Conservation (phyloP, 2,888 invertebrate species). For the Epirrhoe tristata region DNA sequence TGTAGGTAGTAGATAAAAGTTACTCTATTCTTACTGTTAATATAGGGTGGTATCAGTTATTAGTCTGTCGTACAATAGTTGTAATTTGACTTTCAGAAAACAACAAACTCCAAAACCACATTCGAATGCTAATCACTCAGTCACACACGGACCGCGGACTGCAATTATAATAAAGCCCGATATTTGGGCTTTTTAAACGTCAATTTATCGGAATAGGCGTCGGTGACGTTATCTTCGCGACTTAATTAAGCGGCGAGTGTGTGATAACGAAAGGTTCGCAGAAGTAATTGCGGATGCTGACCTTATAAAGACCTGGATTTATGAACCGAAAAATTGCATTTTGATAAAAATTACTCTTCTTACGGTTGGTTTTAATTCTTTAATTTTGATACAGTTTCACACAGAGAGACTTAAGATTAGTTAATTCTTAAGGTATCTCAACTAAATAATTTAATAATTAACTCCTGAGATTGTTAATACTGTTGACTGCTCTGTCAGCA, state of each 20-base stretch:
- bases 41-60: too few relatives aligned
- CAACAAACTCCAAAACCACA: neutral
- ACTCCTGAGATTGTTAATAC: too few relatives aligned
- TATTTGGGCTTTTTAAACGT: constrained; percentile 18
- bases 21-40: too few relatives aligned
- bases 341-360: neutral
- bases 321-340: constrained; percentile 15
- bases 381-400: neutral
- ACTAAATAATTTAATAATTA: too few relatives aligned
- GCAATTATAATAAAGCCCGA: constrained; percentile 17
- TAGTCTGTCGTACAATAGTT: too few relatives aligned
- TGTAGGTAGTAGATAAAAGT: too few relatives aligned
- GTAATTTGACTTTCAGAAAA: too few relatives aligned
- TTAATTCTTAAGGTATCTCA: too few relatives aligned
- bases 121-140: constrained; percentile 13
- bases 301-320: constrained; percentile 16
- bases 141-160: constrained; percentile 12
- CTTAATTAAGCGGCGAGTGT: constrained; percentile 21
- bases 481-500: too few relatives aligned
- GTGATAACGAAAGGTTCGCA: constrained; percentile 12
- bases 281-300: constrained; percentile 4
- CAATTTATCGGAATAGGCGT: constrained; percentile 22
- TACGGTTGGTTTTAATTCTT: neutral
- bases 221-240: constrained; percentile 10
- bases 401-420: too few relatives aligned